A percentile compares a stretch with the other conserved stretches of the same genome.
Evolutionary conservation across 2,797 vertebrate species (phyloP).

Genomic region (Pitangus sulphuratus): DNA sequence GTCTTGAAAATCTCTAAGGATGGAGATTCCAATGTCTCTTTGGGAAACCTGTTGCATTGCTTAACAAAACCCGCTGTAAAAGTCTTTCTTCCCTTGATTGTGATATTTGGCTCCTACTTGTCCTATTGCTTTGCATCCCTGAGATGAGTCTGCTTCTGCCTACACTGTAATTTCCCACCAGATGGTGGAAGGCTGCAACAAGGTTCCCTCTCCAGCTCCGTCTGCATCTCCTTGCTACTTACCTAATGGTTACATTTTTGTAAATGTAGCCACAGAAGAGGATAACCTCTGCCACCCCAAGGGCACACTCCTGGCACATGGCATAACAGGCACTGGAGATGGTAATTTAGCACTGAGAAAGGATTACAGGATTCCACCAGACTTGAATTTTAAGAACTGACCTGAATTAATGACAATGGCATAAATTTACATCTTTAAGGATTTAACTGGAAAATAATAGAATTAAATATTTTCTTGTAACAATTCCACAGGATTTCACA

Average conservation of each 20-base stretch:
- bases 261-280: fast-evolving
- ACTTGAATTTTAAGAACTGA: neutral
- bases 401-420: neutral
- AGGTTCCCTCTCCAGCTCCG: neutral
- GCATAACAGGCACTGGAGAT: neutral
- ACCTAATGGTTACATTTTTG: neutral
- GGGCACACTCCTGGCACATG: neutral
- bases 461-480: neutral
- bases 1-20: neutral
- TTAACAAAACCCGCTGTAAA: neutral
- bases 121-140: neutral
- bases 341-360: neutral
- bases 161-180: neutral
- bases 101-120: neutral
- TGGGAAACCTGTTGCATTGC: neutral
- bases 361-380: neutral
- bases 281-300: neutral
- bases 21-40: neutral
- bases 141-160: fast-evolving
- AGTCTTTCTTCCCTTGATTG: neutral
- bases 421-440: neutral
- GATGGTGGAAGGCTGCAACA: fast-evolving
- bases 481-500: neutral
- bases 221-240: fast-evolving
- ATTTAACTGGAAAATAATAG: neutral